Evolutionary conservation across 2,797 vertebrate genomes (phyloP).

Genomic region (Tenualosa ilisha): DNA sequence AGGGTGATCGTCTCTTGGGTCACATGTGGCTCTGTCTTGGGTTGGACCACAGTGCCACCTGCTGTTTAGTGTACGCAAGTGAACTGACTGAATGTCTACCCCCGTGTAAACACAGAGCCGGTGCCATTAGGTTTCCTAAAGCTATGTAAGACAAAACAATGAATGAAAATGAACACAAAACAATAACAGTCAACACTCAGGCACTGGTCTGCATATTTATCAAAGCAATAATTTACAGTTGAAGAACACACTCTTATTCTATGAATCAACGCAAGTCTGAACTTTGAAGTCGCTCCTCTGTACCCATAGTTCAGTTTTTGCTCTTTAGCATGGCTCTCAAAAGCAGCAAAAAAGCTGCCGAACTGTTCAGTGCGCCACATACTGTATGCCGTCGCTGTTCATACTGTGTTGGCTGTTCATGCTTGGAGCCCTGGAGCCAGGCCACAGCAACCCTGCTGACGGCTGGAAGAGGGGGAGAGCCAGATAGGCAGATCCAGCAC

Average conservation of each 20-base stretch:
- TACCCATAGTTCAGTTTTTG: not conserved
- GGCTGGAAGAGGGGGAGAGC: not conserved
- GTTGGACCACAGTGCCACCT: not conserved
- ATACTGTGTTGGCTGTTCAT: not conserved
- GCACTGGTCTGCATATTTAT: no score
- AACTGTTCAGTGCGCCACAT: not conserved
- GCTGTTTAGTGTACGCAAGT: not conserved
- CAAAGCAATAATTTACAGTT: no score
- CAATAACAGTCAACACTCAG: no score
- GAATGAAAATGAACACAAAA: no score
- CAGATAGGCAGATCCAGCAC: not conserved
- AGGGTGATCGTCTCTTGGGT: not conserved
- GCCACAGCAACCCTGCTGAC: not conserved
- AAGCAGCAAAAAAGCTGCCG: not conserved
- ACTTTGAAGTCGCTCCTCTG: not conserved
- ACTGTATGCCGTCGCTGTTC: not conserved
- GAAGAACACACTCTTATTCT: no score
- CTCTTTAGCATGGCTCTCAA: not conserved
- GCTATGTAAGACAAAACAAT: not conserved
- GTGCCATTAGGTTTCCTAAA: not conserved
- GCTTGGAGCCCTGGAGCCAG: not conserved
- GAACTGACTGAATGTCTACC: not conserved
- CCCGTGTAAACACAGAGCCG: not conserved
- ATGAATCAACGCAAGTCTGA: no score
- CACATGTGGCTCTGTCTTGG: no score